Evolutionary conservation across 2,888 invertebrate genomes (phyloP), one percentile per base, ranked within the genome.

Genomic region (Sisyra terminalis): DNA sequence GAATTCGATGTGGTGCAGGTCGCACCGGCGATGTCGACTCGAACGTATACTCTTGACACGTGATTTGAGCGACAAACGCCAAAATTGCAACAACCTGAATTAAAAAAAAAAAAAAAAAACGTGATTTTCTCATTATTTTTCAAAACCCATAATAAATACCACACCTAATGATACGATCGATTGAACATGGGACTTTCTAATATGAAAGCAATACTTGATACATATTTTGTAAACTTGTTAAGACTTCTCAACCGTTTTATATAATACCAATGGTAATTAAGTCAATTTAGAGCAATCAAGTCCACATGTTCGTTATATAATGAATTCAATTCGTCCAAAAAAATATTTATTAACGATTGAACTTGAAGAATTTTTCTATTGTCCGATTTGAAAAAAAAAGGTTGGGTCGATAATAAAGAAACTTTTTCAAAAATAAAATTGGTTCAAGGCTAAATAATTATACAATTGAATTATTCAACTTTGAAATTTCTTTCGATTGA

Each of bases 31-130:
- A 37, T 10, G 51, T 59, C 15, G 59, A 58, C 17, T 61, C 57
- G 52, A 66, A 67, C 47, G 66, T 64, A 38, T 63, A 66, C 45
- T 68, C 67, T 66, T 71, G 57, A 58, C 63, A 66, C 7, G 24
- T 24, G 45, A 68, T 67, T 66, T 71, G 57, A 59, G 59, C 62
- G 46, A 57, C 49, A 47, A 64, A 57, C 65, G 65, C 55, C 60
- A 66, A 14, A 61, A 65, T 57, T 57, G 66, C 55, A 58, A 64
- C 51, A 61, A 69, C 57, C 64, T 57, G 52, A 42, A 50, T 40
- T 54, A 53, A 37, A 45, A 29, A 39, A 24, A 2, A 39, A 39
- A 38, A 17, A 2, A 35, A 9, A 9, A 11, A 35, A 11, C 13
- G 2, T 11, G 2, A 2, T 10, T 10, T 11, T 34, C 15, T 32